These are phyloP conservation scores for Anthopleura xanthogrammica DNA, from an alignment of 92 coral and sea anemone species.

Conservation along the genomic window DNA sequence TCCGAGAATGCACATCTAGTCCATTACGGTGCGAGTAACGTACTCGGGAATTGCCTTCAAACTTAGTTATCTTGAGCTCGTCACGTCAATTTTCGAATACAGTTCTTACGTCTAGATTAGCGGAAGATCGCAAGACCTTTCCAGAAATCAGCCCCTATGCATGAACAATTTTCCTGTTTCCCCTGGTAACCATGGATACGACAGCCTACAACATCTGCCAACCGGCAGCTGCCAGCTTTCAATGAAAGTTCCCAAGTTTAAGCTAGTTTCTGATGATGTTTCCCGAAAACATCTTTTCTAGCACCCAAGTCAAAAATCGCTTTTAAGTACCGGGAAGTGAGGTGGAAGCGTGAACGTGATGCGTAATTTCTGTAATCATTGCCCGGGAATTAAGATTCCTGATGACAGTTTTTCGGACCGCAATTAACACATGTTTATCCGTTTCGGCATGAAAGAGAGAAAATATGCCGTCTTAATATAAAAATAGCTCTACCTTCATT, in stretches of 20 bases:
- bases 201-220: constrained; percentile 41
- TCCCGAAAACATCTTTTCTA: background rate
- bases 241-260: constrained; percentile 23
- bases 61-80: background rate
- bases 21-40: constrained; percentile 62
- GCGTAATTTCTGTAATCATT: constrained; percentile 64
- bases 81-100: background rate
- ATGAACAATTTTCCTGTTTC: constrained; percentile 34
- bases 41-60: background rate
- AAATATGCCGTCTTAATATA: constrained; percentile 58
- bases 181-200: constrained; percentile 59
- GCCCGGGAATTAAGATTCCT: constrained; percentile 74
- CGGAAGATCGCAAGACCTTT: constrained; percentile 18
- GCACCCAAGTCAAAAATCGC: constrained; percentile 14
- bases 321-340: background rate
- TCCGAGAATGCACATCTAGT: constrained; percentile 70
- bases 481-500: constrained; percentile 41
- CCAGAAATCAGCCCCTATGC: constrained; percentile 10
- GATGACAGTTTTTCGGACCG: constrained; percentile 81
- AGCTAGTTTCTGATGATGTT: constrained; percentile 18
- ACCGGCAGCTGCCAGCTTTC: constrained; percentile 47
- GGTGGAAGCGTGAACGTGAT: constrained; percentile 14
- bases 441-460: constrained; percentile 68
- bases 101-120: constrained; percentile 5
- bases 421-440: constrained; percentile 95